These are phyloP conservation scores for Lingula anatina DNA, from an alignment of 2,888 invertebrate genomes.

Conservation along the genomic window DNA sequence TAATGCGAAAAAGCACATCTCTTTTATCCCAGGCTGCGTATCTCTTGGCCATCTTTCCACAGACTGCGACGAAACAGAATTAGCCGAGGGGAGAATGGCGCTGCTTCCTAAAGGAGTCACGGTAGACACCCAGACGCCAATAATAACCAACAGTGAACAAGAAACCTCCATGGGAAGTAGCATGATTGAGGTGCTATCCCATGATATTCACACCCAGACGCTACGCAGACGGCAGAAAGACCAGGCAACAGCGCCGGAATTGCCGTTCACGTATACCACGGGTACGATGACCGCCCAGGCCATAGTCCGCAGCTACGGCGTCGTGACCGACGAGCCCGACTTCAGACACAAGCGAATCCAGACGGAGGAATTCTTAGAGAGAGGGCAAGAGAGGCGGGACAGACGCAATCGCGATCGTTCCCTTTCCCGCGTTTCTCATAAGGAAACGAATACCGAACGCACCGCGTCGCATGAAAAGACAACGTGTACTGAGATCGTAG, in stretches of 20 bases:
- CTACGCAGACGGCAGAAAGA: no score
- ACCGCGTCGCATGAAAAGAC: no score
- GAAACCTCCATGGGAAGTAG: conserved; percentile 9
- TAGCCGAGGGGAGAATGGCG: background rate
- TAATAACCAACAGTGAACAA: conserved; percentile 6
- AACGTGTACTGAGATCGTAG: no score
- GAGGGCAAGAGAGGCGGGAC: conserved; percentile 2
- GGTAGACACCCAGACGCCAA: conserved; percentile 1
- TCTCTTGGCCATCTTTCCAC: conserved; percentile 27
- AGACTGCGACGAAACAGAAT: background rate
- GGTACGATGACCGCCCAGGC: conserved; percentile 3
- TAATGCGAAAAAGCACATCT: conserved; percentile 22
- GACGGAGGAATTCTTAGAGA: conserved; percentile 8
- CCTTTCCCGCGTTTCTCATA: no score
- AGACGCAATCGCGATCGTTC: no score
- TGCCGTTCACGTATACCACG: no score
- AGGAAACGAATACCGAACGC: no score
- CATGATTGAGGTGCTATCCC: no score
- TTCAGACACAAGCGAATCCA: conserved; percentile 13
- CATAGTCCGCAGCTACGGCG: conserved; percentile 13
- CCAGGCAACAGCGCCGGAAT: no score
- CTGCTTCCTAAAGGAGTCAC: conserved; percentile 1
- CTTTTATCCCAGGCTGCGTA: conserved; percentile 40
- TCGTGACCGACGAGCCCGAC: conserved; percentile 14
- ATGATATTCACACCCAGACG: conserved; percentile 6